A percentile compares a stretch with the other conserved stretches of the same genome.
These are phyloP conservation scores for Synergus gifuensis DNA, from an alignment of 2,888 invertebrate genomes.

Conservation along the genomic window DNA sequence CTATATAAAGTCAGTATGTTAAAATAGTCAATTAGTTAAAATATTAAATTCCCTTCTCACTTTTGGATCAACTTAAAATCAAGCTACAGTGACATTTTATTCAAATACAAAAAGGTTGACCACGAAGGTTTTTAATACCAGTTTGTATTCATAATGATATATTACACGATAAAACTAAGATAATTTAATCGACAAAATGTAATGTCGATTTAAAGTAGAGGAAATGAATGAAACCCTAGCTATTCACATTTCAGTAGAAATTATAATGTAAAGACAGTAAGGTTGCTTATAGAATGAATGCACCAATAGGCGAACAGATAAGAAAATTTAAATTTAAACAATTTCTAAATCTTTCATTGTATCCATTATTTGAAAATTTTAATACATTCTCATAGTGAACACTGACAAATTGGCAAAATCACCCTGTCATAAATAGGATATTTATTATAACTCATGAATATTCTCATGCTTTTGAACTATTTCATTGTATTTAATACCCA, in stretches of 20 bases:
- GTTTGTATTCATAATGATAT: constrained; percentile 11
- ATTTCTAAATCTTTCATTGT: background rate
- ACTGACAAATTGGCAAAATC: background rate
- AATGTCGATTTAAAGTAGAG: background rate
- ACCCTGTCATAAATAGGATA: constrained; percentile 1
- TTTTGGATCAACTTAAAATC: background rate
- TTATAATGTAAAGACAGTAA: constrained; percentile 6
- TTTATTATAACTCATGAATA: constrained; percentile 15
- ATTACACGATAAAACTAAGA: background rate
- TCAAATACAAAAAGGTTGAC: background rate
- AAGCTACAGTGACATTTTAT: background rate
- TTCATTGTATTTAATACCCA: constrained; percentile 35
- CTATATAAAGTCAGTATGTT: background rate
- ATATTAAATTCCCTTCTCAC: background rate
- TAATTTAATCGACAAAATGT: background rate
- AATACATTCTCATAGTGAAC: background rate
- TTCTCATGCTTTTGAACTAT: constrained; percentile 10
- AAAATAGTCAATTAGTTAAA: background rate
- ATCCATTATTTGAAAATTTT: background rate
- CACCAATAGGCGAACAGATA: constrained; percentile 10
- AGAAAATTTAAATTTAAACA: background rate
- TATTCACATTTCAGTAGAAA: background rate
- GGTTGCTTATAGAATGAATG: constrained; percentile 10
- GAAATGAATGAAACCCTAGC: background rate
- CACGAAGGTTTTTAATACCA: background rate